phyloP scores from a whole-genome alignment of 2,888 invertebrate species.

The Reticulitermes lucifugus region DNA sequence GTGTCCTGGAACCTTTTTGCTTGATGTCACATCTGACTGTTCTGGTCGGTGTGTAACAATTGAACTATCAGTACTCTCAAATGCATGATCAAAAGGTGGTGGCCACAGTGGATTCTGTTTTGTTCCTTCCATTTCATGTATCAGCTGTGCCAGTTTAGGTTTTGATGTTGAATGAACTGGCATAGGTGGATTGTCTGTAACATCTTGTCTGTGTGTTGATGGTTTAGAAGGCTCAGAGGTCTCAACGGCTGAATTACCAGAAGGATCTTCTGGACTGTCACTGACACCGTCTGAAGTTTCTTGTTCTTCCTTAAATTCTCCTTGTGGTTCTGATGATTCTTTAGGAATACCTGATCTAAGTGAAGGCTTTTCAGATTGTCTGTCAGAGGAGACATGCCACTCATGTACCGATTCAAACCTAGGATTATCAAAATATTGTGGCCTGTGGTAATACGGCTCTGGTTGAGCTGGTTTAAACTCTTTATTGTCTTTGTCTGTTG shows the following conservation, averaged over 20 bases:
- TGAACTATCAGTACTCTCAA: slow-evolving; percentile 23
- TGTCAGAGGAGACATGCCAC: neutral
- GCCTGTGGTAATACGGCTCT: neutral
- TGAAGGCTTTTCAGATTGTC: neutral
- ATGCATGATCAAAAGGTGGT: slow-evolving; percentile 30
- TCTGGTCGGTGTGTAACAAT: neutral
- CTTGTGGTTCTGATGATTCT: neutral
- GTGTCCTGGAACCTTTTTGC: neutral
- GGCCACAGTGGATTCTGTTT: slow-evolving; percentile 22
- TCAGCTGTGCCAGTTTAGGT: slow-evolving; percentile 33
- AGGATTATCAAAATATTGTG: neutral
- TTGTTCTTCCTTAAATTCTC: neutral
- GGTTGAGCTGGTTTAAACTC: neutral
- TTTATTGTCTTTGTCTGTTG: neutral
- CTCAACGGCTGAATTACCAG: neutral
- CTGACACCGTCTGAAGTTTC: neutral
- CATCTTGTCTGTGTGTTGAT: neutral
- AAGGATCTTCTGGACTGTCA: neutral
- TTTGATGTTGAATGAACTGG: slow-evolving; percentile 28
- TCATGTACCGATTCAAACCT: neutral
- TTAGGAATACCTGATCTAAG: neutral
- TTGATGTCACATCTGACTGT: neutral
- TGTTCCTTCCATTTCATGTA: slow-evolving; percentile 27
- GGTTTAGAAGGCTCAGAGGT: neutral
- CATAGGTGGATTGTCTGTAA: slow-evolving; percentile 15